Conservation (phyloP, 2,888 invertebrate species). For the Pasiphila rectangulata region DNA sequence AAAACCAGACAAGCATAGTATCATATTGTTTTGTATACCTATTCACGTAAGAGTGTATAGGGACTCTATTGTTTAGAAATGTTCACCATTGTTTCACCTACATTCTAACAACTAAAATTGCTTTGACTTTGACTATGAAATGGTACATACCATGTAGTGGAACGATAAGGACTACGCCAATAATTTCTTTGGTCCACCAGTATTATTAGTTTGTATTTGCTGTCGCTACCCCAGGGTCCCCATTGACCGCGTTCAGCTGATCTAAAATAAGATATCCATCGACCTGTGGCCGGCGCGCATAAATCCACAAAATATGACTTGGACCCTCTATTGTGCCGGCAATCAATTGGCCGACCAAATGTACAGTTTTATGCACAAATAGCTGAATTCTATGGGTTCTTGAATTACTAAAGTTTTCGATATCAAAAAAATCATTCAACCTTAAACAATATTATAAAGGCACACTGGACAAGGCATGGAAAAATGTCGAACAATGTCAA, state of each 20-base stretch:
- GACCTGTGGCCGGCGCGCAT: conserved; percentile 56
- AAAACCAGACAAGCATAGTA: no score
- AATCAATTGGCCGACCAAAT: conserved; percentile 13
- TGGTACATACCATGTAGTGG: no score
- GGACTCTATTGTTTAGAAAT: no score
- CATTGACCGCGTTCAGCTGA: conserved; percentile 59
- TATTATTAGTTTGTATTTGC: conserved; percentile 21
- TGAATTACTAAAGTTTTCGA: neutral
- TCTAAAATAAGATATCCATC: conserved; percentile 66
- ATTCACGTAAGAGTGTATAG: no score
- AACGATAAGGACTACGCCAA: no score
- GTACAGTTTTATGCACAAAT: conserved; percentile 7
- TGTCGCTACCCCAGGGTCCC: conserved; percentile 37
- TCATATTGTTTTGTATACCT: no score
- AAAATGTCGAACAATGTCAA: no score
- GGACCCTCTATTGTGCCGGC: conserved; percentile 14
- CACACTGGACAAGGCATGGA: no score
- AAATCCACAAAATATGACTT: conserved; percentile 58
- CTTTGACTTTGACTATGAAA: no score
- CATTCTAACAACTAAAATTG: no score
- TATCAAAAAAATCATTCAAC: neutral
- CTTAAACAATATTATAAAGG: no score
- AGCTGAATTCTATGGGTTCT: neutral
- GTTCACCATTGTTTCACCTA: no score
- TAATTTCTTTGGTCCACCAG: neutral